Conservation (phyloP, 30 jellyfish, hydroid and myxozoan genomes). For the Hydractinia symbiolongicarpus region DNA sequence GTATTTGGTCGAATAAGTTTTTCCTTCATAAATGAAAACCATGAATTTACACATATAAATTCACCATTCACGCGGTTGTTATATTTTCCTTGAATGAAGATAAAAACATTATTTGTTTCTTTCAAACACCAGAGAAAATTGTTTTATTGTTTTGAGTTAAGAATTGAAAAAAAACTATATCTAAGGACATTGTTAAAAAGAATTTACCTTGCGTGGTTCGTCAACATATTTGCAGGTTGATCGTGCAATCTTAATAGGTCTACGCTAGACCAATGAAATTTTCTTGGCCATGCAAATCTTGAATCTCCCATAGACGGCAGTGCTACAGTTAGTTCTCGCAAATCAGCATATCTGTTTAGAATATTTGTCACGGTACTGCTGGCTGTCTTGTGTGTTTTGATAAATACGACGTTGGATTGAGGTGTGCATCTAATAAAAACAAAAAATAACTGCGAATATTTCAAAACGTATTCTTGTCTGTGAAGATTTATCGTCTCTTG, state of each 20-base stretch:
- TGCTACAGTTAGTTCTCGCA: slow-evolving; percentile 73
- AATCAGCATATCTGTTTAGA: slow-evolving; percentile 82
- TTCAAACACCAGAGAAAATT: no score
- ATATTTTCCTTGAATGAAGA: no score
- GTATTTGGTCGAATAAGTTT: no score
- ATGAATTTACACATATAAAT: no score
- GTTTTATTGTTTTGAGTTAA: no score
- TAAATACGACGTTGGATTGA: slow-evolving; percentile 41
- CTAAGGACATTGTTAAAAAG: no score
- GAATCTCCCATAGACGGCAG: slow-evolving; percentile 68
- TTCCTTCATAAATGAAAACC: no score
- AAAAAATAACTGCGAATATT: background rate
- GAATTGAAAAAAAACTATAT: no score
- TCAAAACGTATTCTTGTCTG: background rate
- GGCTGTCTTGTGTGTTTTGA: slow-evolving; percentile 93
- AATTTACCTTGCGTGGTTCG: slow-evolving; percentile 81
- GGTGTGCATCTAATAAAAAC: slow-evolving; percentile 58
- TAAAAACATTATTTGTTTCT: no score
- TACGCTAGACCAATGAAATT: slow-evolving; percentile 87
- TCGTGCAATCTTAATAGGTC: slow-evolving; percentile 85
- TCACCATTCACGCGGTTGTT: no score
- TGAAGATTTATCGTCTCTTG: no score
- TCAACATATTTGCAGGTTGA: slow-evolving; percentile 75
- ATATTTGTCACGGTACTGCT: slow-evolving; percentile 93
- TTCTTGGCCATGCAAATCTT: slow-evolving; percentile 84